phyloP scores from a whole-genome alignment of 2,113 vertebrate genomes.

The Vulpes vulpes region DNA sequence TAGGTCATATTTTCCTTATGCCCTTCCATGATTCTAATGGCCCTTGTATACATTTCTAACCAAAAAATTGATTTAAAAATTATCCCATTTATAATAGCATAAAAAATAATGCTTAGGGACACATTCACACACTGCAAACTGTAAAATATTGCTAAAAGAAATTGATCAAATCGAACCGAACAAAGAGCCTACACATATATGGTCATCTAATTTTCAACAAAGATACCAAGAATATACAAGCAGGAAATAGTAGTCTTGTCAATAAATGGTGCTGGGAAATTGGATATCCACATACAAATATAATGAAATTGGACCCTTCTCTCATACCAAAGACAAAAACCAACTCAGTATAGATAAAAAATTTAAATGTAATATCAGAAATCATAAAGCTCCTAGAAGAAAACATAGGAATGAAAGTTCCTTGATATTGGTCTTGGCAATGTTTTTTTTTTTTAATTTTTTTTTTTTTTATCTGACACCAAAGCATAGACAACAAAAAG shows the following conservation, averaged over 20 bases:
- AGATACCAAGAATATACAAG: neutral
- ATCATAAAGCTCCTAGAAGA: neutral
- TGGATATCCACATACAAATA: neutral
- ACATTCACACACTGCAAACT: neutral
- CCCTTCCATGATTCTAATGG: neutral
- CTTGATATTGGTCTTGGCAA: neutral
- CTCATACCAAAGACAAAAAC: neutral
- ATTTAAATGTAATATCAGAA: neutral
- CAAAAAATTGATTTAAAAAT: neutral
- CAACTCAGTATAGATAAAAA: neutral
- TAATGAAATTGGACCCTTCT: neutral
- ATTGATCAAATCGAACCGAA: neutral
- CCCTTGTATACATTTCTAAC: neutral
- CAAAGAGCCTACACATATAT: neutral
- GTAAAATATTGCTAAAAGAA: neutral
- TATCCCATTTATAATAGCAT: neutral
- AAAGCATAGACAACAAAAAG: neutral
- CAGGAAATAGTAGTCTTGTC: neutral
- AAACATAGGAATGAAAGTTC: neutral
- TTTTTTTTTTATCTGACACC: neutral
- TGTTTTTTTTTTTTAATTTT: too few relatives aligned
- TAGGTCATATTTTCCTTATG: neutral
- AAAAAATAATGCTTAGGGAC: neutral
- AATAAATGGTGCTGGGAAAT: neutral
- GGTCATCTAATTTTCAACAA: neutral